Base-by-base conservation (phyloP, 2,797 vertebrate genomes). In the Squalus acanthias region DNA sequence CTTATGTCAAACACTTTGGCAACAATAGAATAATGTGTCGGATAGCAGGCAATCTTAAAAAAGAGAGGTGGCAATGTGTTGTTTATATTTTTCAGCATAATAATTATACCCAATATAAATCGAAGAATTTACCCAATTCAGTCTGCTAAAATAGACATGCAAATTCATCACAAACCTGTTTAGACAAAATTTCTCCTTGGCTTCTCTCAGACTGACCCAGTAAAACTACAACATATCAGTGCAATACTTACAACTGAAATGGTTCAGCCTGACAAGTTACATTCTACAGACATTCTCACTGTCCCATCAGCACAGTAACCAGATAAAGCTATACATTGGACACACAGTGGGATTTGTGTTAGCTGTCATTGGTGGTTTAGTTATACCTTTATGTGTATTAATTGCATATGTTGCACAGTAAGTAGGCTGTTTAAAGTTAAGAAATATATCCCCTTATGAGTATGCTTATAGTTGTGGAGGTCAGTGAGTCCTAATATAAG, bases 371-470 rank as follows among this genome's bases (percentile, higher is more conserved):
- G 15, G 91, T 93, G 91, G 63, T 67, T 67, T 67, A 39, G 33
- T 93, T 93, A 22, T 67, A 46, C 20, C 17, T 67, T 93, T 39
- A 93, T 53, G 63, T 93, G 63, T 67, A 67, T 67, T 67, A 93
- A 93, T 93, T 93, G 20, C 63, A 93, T 93, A 39, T 93, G 63
- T 67, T 93, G 15, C 91, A 67, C 60, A 67, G 33, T 39, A 93
- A 67, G 2, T 39, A n/a, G 29, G 91, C 65, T 93, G 60, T 67
- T 67, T 39, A 67, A 92, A 67, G 33, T 67, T 93, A 93, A 67
- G 33, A 93, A 67, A 22, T 67, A 67, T 67, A 67, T 93, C 65
- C 20, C 29, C 53, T 33, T 82, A 15, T 67, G 17, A 67, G 91
- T 67, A 39, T 13, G 33, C 33, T 92, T 65, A 65, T 39, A 93